Evolutionary conservation across 53 echinoderm and acorn worm genomes (phyloP).

Genomic region (Crossaster papposus): DNA sequence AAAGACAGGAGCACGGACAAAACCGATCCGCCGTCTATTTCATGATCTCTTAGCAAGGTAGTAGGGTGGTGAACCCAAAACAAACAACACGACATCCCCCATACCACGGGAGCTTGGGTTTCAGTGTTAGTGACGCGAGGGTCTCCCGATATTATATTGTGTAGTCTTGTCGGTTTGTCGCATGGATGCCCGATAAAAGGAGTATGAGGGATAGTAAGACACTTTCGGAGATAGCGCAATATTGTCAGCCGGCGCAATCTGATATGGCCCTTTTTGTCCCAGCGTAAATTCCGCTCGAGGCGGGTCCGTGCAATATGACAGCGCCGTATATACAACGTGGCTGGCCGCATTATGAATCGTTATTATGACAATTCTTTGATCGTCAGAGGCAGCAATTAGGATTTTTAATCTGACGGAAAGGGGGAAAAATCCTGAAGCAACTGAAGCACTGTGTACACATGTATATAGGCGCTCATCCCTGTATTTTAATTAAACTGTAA

Average conservation of each 20-base stretch:
- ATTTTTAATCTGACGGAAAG: conserved; percentile 14
- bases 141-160: conserved; percentile 50
- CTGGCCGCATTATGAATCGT: conserved; percentile 35
- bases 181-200: conserved; percentile 57
- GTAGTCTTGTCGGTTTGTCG: conserved; percentile 32
- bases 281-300: conserved; percentile 52
- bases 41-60: conserved; percentile 56
- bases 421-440: conserved; percentile 6
- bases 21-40: conserved; percentile 44
- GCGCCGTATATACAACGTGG: not conserved
- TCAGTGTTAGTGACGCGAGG: conserved; percentile 41
- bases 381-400: conserved; percentile 48
- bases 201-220: conserved; percentile 30
- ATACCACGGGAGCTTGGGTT: conserved; percentile 37
- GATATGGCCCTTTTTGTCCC: conserved; percentile 53
- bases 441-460: conserved; percentile 60
- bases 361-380: conserved; percentile 53
- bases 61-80: conserved; percentile 57
- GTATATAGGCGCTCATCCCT: conserved; percentile 47
- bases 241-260: conserved; percentile 55
- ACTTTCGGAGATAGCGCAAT: conserved; percentile 52
- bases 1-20: conserved; percentile 23
- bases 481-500: conserved; percentile 56
- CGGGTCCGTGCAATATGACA: conserved; percentile 52
- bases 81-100: conserved; percentile 55